Evolutionary conservation across 2,113 vertebrate species (phyloP).

Genomic region (Ancistrus triradiatus): DNA sequence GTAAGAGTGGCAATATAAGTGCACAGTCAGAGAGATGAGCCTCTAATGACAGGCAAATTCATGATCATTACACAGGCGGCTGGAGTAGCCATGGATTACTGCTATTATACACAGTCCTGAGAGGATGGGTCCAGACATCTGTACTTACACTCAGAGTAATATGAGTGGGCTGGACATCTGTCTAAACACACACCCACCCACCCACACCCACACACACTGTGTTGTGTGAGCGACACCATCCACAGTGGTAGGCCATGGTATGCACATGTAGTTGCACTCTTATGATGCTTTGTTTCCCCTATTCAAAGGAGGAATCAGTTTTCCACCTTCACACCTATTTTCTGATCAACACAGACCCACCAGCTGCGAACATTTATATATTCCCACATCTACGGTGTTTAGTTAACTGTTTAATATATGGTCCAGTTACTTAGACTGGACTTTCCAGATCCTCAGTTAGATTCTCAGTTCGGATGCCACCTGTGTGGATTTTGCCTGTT

Average conservation of each 20-base stretch:
- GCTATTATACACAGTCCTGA: not conserved
- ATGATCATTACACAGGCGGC: constrained; percentile 15
- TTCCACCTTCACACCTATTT: too few relatives aligned
- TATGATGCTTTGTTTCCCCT: too few relatives aligned
- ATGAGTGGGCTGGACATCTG: too few relatives aligned
- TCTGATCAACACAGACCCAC: too few relatives aligned
- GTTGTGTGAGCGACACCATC: not conserved
- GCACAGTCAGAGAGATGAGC: not conserved
- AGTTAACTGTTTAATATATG: too few relatives aligned
- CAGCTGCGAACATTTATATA: too few relatives aligned
- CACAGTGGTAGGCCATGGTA: not conserved
- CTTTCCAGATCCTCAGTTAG: too few relatives aligned
- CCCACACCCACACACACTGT: not conserved
- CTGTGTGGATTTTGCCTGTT: too few relatives aligned
- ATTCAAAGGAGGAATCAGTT: not conserved
- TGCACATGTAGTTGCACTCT: too few relatives aligned
- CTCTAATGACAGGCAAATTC: not conserved
- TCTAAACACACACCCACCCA: constrained; percentile 5
- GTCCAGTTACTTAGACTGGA: too few relatives aligned
- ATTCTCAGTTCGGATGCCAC: too few relatives aligned
- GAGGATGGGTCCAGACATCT: constrained; percentile 9
- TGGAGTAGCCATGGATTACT: constrained; percentile 8
- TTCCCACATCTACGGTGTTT: too few relatives aligned
- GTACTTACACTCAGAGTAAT: constrained; percentile 21
- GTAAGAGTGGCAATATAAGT: not conserved